phyloP scores from a whole-genome alignment of 2,797 vertebrate genomes.

The Calcarius lapponicus region DNA sequence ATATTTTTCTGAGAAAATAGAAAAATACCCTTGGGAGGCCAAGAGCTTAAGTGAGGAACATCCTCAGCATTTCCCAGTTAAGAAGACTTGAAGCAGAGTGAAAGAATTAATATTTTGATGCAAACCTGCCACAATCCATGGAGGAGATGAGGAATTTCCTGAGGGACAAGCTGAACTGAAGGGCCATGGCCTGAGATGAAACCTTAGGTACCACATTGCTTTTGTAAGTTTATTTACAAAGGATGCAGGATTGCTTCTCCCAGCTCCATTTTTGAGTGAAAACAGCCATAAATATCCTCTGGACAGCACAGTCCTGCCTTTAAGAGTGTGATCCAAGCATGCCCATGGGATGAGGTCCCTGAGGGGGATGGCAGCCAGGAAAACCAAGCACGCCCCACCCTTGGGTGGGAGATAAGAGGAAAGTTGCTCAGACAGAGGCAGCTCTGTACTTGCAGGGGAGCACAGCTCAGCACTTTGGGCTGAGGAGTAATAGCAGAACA shows the following conservation, averaged over 20 bases:
- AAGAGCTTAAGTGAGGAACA: background rate
- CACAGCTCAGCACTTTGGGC: background rate
- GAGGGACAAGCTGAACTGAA: background rate
- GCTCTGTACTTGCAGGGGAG: constrained; percentile 2
- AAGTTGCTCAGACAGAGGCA: background rate
- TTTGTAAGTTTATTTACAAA: background rate
- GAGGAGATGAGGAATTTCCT: background rate
- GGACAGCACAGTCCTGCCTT: background rate
- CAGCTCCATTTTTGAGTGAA: background rate
- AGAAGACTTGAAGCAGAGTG: background rate
- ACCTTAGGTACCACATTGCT: background rate
- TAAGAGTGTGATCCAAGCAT: background rate
- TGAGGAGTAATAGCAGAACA: background rate
- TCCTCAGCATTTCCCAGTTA: background rate
- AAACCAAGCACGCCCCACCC: background rate
- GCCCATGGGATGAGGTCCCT: background rate
- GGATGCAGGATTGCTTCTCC: background rate
- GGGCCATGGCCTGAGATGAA: fast-evolving
- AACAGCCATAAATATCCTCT: background rate
- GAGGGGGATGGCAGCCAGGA: background rate
- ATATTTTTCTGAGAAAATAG: background rate
- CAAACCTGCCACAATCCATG: background rate
- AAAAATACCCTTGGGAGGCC: background rate
- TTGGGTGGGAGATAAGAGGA: background rate
- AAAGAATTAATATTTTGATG: background rate